phyloP scores from a whole-genome alignment of 2,888 invertebrate genomes.

The Eudasyphora cyanicolor region DNA sequence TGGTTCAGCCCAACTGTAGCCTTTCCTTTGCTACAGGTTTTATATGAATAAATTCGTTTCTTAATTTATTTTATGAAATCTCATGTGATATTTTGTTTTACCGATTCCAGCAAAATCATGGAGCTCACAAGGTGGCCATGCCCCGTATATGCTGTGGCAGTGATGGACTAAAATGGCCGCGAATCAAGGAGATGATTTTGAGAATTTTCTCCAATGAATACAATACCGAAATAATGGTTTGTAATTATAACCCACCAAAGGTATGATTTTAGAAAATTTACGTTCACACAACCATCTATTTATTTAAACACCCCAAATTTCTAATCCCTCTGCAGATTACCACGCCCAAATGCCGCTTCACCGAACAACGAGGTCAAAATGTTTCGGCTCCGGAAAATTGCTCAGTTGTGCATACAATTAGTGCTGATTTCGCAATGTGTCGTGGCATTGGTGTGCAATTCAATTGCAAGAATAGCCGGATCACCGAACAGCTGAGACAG shows the following conservation, averaged over 20 bases:
- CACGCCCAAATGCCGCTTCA: conserved; percentile 72
- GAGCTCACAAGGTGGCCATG: conserved; percentile 82
- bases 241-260: conserved; percentile 70
- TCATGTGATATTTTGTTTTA: no score
- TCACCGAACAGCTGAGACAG: conserved; percentile 75
- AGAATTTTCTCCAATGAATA: conserved; percentile 73
- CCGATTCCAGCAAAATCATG: conserved; percentile 76
- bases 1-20: no score
- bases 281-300: not conserved
- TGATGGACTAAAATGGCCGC: conserved; percentile 83
- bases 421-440: conserved; percentile 82
- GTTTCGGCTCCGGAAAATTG: conserved; percentile 80
- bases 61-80: no score
- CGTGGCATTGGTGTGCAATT: conserved; percentile 81
- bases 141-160: conserved; percentile 85
- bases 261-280: conserved; percentile 31
- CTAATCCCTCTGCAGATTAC: conserved; percentile 65
- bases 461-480: conserved; percentile 74
- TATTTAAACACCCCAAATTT: not conserved
- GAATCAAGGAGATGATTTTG: conserved; percentile 79
- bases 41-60: no score
- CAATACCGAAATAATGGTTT: conserved; percentile 73
- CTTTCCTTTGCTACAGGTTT: not conserved
- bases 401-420: conserved; percentile 82
- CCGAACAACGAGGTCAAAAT: conserved; percentile 81